Evolutionary conservation across 2,113 vertebrate genomes (phyloP).

Genomic region (Meleagris gallopavo): DNA sequence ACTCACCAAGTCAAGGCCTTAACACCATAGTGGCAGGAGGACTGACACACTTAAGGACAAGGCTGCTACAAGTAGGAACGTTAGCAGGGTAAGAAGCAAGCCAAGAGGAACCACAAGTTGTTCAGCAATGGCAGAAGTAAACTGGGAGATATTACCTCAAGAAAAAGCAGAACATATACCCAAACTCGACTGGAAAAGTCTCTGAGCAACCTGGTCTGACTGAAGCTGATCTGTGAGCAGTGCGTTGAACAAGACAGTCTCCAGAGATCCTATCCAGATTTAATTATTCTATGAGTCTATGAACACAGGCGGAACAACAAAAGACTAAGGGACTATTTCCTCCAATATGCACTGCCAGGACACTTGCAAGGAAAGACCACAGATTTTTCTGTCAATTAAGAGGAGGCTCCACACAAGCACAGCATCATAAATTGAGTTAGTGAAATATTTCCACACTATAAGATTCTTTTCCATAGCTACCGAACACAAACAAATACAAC

Average conservation of each 20-base stretch:
- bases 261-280: background rate
- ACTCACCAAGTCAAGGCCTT: background rate
- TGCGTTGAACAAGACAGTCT: background rate
- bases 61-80: background rate
- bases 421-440: background rate
- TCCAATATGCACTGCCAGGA: background rate
- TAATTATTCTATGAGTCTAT: background rate
- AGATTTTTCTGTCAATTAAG: background rate
- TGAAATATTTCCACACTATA: background rate
- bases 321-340: background rate
- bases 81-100: background rate
- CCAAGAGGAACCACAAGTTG: background rate
- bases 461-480: conserved; percentile 5
- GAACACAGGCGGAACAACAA: background rate
- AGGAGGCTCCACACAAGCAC: background rate
- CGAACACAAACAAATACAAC: background rate
- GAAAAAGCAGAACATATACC: background rate
- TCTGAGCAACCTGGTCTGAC: fast-evolving
- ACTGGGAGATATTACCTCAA: background rate
- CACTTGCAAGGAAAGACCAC: background rate
- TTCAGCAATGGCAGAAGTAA: background rate
- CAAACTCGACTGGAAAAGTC: background rate
- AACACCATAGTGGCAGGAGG: background rate
- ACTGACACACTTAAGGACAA: background rate
- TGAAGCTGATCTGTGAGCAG: background rate